Base-by-base conservation (phyloP, 2,888 invertebrate species). In the Philereme vetulata region DNA sequence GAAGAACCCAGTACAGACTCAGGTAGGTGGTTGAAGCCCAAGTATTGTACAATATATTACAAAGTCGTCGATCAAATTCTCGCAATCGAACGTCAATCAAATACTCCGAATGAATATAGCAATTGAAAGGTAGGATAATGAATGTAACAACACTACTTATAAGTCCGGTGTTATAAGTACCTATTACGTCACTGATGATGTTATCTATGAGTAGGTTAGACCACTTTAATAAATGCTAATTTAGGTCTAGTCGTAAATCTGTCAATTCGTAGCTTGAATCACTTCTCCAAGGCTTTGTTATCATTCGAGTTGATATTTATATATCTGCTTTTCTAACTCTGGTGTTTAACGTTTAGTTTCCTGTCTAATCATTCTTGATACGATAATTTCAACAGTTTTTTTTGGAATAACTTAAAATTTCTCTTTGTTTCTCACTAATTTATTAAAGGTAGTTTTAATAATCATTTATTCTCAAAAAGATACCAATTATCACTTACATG, bases 101-200 rank as follows among this genome's bases (percentile, higher is more conserved):
- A 21, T 40, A 58, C 42, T 49, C 10, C 7, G 38, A 36, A 56
- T 10, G 6, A 10, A 10, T 9, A 40, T 45, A 59, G 11, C 43
- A 54, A 36, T 47, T 43, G 45, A 21, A 52, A 51, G 57, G 54
- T 54, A 33, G 38, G 48, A 43, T 43, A 58, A 48, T 52, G 10
- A 44, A 40, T 52, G 45, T 48, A 58, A 60, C 10, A 49, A 44
- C 32, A 42, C n/a, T 46, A 10, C 1, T 32, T 43, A 55, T 33
- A 49, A 61, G 40, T 38, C 44, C 56, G 68, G 61, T 65, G 62
- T 60, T 36, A n/a, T n/a, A 53, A 57, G 49, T 46, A n/a, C n/a
- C n/a, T n/a, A 68, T 76, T 75, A 59, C 78, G 73, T 80, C 78
- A 81, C 64, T 72, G 69, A 68, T 71, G 71, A 71, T 68, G 65